Evolutionary conservation across 2,888 invertebrate genomes (phyloP).

Genomic region (Mythimna impura): DNA sequence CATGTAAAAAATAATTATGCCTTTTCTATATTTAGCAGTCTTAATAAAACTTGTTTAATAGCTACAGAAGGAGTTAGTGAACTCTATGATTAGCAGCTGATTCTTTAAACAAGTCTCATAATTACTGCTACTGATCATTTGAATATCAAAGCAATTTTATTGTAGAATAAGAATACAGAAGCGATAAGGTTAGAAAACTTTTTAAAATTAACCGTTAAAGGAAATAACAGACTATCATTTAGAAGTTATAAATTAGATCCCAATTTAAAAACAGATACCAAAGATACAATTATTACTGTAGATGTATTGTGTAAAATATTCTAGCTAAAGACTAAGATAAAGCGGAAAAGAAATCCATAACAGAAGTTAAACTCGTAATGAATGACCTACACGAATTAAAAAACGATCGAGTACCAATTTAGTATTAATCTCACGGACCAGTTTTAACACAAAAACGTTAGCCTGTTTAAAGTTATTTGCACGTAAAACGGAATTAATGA

Average conservation of each 20-base stretch:
- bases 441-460: slow-evolving; percentile 50
- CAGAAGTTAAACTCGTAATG: slow-evolving; percentile 11
- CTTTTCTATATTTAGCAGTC: slow-evolving; percentile 21
- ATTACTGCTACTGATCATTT: slow-evolving; percentile 1
- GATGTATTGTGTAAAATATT: neutral
- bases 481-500: slow-evolving; percentile 64
- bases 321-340: neutral
- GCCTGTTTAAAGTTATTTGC: slow-evolving; percentile 54
- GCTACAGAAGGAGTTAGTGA: slow-evolving; percentile 38
- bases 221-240: neutral
- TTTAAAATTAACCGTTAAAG: neutral
- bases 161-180: neutral
- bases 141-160: neutral
- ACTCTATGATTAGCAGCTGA: slow-evolving; percentile 51
- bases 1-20: slow-evolving; percentile 14
- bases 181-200: neutral
- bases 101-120: slow-evolving; percentile 18
- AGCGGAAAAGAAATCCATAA: neutral
- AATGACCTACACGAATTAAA: slow-evolving; percentile 11
- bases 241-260: neutral
- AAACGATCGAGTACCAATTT: slow-evolving; percentile 9
- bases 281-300: too few species aligned
- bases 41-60: slow-evolving; percentile 50
- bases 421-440: slow-evolving; percentile 27
- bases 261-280: neutral